phyloP scores from a whole-genome alignment of 2,888 invertebrate genomes.

The Caenorhabditis becei region DNA sequence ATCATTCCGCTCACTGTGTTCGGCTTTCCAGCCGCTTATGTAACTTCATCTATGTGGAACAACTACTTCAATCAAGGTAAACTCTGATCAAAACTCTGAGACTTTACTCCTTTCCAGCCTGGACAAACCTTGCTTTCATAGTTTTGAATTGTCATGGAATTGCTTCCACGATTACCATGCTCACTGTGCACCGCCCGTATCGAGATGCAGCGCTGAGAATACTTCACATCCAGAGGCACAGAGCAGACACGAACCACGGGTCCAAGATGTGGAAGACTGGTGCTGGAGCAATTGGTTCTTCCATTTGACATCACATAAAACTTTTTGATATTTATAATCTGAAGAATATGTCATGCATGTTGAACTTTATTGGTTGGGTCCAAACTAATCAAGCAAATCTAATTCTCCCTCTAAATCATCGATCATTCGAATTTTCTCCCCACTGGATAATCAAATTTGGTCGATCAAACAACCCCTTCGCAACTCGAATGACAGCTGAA shows the following conservation, averaged over 20 bases:
- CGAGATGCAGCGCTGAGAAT: conserved; percentile 6
- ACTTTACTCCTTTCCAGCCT: conserved; percentile 24
- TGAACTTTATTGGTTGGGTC: background rate
- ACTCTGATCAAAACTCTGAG: too few species aligned
- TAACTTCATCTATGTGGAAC: background rate
- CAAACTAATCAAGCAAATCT: background rate
- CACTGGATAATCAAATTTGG: background rate
- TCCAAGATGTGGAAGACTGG: conserved; percentile 17
- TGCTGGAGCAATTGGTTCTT: conserved; percentile 2
- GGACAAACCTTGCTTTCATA: conserved; percentile 9
- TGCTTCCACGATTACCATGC: conserved; percentile 19
- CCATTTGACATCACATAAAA: background rate
- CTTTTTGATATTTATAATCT: background rate
- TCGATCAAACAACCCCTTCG: background rate
- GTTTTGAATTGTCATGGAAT: conserved; percentile 19
- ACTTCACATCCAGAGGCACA: background rate
- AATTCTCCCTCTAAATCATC: background rate
- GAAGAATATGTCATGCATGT: background rate
- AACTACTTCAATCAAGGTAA: conserved; percentile 23
- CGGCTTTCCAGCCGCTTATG: background rate
- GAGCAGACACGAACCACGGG: background rate
- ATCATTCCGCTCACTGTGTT: conserved; percentile 16
- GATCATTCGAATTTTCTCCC: background rate
- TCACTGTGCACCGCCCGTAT: conserved; percentile 41
- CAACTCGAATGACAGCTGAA: conserved; percentile 13